A percentile compares a stretch with the other conserved stretches of the same genome.
phyloP scores from a whole-genome alignment of 2,113 vertebrate species.

The Laticauda colubrina region DNA sequence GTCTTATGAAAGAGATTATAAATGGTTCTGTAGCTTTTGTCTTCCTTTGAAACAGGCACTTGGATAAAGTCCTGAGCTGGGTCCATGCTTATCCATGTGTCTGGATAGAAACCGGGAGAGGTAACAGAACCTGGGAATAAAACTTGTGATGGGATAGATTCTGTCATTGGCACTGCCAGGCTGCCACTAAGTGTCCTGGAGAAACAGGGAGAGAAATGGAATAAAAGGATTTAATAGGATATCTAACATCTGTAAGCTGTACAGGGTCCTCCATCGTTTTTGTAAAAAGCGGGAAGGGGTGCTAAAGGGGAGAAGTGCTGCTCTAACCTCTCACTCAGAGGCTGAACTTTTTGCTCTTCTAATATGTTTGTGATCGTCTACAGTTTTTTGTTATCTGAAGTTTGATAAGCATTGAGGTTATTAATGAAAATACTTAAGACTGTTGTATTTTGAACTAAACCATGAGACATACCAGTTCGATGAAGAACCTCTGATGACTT shows the following conservation, averaged over 20 bases:
- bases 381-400: neutral
- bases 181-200: slow-evolving; percentile 84
- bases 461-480: neutral
- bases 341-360: neutral
- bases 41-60: slow-evolving; percentile 93
- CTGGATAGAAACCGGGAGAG: slow-evolving; percentile 87
- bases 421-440: neutral
- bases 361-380: neutral
- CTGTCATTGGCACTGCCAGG: slow-evolving; percentile 62
- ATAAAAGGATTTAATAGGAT: neutral
- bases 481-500: neutral
- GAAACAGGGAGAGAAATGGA: slow-evolving; percentile 14
- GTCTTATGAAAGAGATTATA: slow-evolving; percentile 99
- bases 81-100: slow-evolving; percentile 95
- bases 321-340: neutral
- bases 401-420: neutral
- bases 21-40: slow-evolving; percentile 95
- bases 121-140: slow-evolving; percentile 78
- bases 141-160: slow-evolving; percentile 59
- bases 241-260: neutral
- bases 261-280: neutral
- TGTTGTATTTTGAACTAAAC: neutral
- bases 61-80: slow-evolving; percentile 93
- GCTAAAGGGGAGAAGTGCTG: neutral
- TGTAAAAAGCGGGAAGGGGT: neutral